Conservation (phyloP, 1,140 invertebrate species). For the Danaus melanippus region DNA sequence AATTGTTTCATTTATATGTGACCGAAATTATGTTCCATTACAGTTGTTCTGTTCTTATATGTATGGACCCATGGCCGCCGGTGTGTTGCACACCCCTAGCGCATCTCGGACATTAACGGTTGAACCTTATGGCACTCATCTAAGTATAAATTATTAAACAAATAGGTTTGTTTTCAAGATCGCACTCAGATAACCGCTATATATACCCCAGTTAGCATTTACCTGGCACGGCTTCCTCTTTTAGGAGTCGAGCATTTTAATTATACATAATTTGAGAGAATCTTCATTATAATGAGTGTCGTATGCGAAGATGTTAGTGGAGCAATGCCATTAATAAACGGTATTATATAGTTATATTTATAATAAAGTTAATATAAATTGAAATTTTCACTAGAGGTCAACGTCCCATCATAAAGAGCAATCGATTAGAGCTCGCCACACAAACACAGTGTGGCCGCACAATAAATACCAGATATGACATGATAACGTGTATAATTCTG, state of each 20-base stretch:
- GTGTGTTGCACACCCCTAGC: too few species aligned
- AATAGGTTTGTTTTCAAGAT: slow-evolving; percentile 50
- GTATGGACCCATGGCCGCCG: too few species aligned
- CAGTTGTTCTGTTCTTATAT: too few species aligned
- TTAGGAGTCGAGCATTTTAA: slow-evolving; percentile 21
- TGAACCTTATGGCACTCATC: slow-evolving; percentile 31
- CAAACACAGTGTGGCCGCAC: slow-evolving; percentile 15
- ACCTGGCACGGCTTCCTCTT: slow-evolving; percentile 10
- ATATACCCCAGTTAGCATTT: slow-evolving; percentile 45
- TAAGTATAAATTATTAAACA: slow-evolving; percentile 41
- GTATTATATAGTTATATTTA: too few species aligned
- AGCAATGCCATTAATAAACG: too few species aligned
- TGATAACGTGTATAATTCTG: slow-evolving; percentile 35
- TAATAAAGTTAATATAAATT: too few species aligned
- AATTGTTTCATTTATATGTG: too few species aligned
- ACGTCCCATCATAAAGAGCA: too few species aligned
- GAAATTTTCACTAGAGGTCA: too few species aligned
- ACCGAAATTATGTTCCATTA: too few species aligned
- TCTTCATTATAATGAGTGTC: neutral
- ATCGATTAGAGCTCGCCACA: slow-evolving; percentile 30
- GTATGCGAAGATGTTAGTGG: too few species aligned
- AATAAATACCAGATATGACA: slow-evolving; percentile 34
- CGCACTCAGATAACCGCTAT: slow-evolving; percentile 29
- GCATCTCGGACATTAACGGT: slow-evolving; percentile 19
- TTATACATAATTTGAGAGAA: slow-evolving; percentile 21